A percentile compares a stretch with the other conserved stretches of the same genome.
Conservation (phyloP, 2,888 invertebrate genomes). For the Julus scandinavius region DNA sequence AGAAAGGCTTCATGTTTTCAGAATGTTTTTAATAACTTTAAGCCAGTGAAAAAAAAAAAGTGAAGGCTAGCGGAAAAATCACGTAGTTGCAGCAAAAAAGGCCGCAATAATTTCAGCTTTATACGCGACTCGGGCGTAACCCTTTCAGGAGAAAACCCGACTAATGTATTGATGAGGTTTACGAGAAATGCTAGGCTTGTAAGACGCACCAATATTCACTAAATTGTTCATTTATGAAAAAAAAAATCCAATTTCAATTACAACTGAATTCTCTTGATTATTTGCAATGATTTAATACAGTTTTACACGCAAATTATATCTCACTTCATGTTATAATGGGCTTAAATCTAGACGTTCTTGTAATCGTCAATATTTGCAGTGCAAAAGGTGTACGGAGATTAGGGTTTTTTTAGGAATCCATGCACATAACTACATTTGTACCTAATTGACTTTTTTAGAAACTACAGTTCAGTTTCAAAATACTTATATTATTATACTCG, state of each 20-base stretch:
- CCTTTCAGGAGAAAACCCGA: slow-evolving; percentile 19
- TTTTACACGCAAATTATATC: background rate
- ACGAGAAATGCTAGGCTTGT: background rate
- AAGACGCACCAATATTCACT: background rate
- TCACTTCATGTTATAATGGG: too few species aligned
- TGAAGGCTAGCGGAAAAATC: slow-evolving; percentile 4
- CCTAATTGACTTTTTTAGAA: too few species aligned
- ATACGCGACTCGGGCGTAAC: slow-evolving; percentile 19
- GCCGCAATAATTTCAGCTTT: background rate
- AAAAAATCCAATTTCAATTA: slow-evolving; percentile 19
- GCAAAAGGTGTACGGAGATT: too few species aligned
- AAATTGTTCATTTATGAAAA: background rate
- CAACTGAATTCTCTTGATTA: background rate
- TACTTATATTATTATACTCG: too few species aligned
- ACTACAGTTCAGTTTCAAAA: too few species aligned
- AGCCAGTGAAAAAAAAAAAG: background rate
- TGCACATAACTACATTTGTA: too few species aligned
- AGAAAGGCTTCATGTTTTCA: slow-evolving; percentile 15
- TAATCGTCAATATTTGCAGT: too few species aligned
- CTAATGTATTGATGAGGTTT: slow-evolving; percentile 30
- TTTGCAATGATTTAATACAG: background rate
- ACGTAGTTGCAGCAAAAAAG: slow-evolving; percentile 10
- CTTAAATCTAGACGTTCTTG: too few species aligned
- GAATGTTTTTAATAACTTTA: slow-evolving; percentile 39
- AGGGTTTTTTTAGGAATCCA: too few species aligned